phyloP scores from a whole-genome alignment of 2,797 vertebrate species.

The Hylomyscus alleni region DNA sequence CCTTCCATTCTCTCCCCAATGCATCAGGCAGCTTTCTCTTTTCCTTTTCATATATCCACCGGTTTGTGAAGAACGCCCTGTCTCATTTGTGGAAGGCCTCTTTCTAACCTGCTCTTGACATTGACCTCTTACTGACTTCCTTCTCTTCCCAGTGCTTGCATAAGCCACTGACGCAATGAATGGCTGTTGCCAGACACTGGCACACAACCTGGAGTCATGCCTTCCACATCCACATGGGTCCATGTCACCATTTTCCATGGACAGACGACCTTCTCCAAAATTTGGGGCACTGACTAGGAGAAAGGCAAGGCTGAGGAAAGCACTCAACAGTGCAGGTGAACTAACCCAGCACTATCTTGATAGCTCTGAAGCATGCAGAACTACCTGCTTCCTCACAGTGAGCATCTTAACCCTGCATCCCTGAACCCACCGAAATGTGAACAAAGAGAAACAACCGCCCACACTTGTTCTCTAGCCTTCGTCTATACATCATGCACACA shows the following conservation, averaged over 20 bases:
- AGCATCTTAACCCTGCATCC: background rate
- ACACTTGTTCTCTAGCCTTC: background rate
- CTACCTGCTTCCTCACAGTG: background rate
- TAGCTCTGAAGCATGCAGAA: background rate
- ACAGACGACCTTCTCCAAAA: conserved; percentile 48
- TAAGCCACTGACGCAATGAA: conserved; percentile 20
- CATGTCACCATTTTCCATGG: conserved; percentile 29
- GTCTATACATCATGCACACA: background rate
- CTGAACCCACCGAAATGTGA: background rate
- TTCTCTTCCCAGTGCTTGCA: background rate
- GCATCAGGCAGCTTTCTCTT: background rate
- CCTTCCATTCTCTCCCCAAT: background rate
- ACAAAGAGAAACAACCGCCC: background rate
- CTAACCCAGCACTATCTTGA: background rate
- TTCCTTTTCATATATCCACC: background rate
- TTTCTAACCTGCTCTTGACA: conserved; percentile 21
- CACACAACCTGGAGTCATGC: background rate
- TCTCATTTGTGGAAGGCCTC: background rate
- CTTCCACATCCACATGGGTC: background rate
- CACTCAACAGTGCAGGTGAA: background rate
- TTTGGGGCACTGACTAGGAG: background rate
- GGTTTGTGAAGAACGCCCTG: background rate
- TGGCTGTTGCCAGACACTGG: background rate
- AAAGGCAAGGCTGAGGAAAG: background rate
- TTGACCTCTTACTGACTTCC: conserved; percentile 54